These are phyloP conservation scores for Capitella teleta DNA, from an alignment of 1,140 invertebrate genomes.

Conservation along the genomic window DNA sequence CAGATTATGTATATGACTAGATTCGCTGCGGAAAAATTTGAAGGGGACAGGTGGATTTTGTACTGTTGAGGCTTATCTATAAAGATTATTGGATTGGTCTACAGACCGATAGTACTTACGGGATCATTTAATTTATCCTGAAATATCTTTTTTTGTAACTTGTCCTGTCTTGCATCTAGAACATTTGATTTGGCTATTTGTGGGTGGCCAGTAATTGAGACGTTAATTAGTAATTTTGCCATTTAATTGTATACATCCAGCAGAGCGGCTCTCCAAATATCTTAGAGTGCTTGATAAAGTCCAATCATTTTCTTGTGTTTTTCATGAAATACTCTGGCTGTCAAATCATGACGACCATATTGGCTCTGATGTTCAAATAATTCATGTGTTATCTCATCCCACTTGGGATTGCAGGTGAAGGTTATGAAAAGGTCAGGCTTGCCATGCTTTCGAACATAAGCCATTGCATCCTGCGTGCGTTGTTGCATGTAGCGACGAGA, in stretches of 20 bases:
- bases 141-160: no score
- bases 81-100: no score
- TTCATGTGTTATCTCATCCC: conserved; percentile 31
- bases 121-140: no score
- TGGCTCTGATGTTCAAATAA: conserved; percentile 25
- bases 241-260: conserved; percentile 44
- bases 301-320: conserved; percentile 43
- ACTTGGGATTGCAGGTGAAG: conserved; percentile 26
- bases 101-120: no score
- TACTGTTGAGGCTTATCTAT: no score
- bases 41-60: no score
- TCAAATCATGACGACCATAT: conserved; percentile 39
- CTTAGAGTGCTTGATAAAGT: conserved; percentile 34
- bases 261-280: conserved; percentile 25
- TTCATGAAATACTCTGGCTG: conserved; percentile 43
- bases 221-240: no score
- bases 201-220: no score
- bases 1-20: no score
- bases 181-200: no score
- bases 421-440: conserved; percentile 30
- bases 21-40: no score
- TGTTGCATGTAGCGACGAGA: conserved; percentile 42
- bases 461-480: conserved; percentile 43
- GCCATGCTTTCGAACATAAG: conserved; percentile 42
- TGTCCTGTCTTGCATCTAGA: no score